A percentile compares a stretch with the other conserved stretches of the same genome.
phyloP scores from a whole-genome alignment of 2,797 vertebrate species.

The Tarsius wallacei region DNA sequence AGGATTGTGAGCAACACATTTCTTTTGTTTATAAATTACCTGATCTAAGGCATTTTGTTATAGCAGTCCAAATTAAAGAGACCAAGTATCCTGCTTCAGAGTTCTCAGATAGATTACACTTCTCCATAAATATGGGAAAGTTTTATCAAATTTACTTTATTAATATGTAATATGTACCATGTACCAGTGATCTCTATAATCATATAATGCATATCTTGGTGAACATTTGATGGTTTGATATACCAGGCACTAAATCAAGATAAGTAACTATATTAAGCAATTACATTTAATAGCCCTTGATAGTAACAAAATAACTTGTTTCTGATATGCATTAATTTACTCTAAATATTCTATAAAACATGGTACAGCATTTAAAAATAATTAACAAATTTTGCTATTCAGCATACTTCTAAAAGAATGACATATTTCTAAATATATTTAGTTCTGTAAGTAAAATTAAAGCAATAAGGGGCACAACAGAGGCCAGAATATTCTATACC shows the following conservation, averaged over 20 bases:
- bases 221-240: background rate
- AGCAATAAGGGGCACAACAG: background rate
- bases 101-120: background rate
- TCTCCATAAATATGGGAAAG: background rate
- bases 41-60: background rate
- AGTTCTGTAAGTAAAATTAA: background rate
- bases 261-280: background rate
- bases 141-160: constrained; percentile 27
- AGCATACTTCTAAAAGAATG: constrained; percentile 25
- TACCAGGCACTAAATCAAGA: background rate
- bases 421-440: background rate
- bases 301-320: background rate
- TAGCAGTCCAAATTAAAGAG: background rate
- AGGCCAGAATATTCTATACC: background rate
- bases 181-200: background rate
- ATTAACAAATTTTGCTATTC: constrained; percentile 1
- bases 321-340: constrained; percentile 1
- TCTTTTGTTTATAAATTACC: background rate
- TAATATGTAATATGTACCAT: constrained; percentile 12
- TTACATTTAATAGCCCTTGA: background rate
- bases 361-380: background rate
- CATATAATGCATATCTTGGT: background rate
- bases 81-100: background rate
- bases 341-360: constrained; percentile 39
- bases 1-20: background rate